These are phyloP conservation scores for Ceryle rudis DNA, from an alignment of 2,797 vertebrate species.

Conservation along the genomic window DNA sequence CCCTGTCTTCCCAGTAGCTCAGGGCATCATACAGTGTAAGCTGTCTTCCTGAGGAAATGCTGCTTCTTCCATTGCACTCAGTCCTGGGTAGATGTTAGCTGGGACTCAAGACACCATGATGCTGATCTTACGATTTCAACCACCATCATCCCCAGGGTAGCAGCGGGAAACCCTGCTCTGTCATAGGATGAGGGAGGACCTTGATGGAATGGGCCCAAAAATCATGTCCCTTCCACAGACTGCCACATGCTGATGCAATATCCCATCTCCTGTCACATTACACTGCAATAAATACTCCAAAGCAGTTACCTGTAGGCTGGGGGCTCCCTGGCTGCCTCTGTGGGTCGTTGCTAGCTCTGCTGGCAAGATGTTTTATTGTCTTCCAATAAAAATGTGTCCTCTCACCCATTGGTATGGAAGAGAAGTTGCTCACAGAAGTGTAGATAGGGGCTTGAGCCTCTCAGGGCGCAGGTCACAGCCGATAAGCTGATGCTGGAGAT, in stretches of 20 bases:
- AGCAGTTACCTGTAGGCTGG: not conserved
- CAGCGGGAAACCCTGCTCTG: not conserved
- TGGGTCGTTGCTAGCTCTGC: not conserved
- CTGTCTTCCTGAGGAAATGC: not conserved
- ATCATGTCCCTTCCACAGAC: too few species aligned
- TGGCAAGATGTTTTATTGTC: not conserved
- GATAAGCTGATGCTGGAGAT: fast-evolving
- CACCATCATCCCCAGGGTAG: not conserved
- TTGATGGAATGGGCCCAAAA: not conserved
- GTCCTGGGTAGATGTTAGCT: not conserved
- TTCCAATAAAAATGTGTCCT: not conserved
- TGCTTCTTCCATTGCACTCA: not conserved
- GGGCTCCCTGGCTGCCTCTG: not conserved
- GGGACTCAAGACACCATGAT: not conserved
- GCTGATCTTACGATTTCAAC: not conserved
- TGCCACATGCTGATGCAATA: not conserved
- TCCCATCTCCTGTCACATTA: fast-evolving
- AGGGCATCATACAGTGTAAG: not conserved
- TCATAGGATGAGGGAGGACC: fast-evolving
- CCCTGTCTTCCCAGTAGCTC: not conserved
- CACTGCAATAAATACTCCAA: not conserved
- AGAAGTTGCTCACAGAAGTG: not conserved
- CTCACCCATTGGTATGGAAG: not conserved
- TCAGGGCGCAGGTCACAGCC: not conserved
- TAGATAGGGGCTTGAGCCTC: not conserved